These are phyloP conservation scores for Drosophila pegasa DNA, from an alignment of 2,888 invertebrate genomes.

Conservation along the genomic window DNA sequence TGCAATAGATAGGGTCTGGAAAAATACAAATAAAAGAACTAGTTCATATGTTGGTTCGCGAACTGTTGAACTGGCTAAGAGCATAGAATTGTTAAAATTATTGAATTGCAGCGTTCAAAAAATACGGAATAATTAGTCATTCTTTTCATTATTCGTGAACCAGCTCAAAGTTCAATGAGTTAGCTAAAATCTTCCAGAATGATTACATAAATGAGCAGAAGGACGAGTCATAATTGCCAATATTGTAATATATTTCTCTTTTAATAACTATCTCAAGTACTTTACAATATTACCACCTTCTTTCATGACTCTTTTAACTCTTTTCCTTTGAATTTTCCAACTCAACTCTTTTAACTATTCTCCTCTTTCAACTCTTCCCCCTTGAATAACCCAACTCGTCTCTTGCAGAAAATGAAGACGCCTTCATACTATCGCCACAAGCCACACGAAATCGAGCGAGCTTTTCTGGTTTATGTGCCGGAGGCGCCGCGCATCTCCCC, in stretches of 20 bases:
- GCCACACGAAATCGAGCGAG: slow-evolving; percentile 91
- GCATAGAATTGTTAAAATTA: too few species aligned
- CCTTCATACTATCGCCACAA: slow-evolving; percentile 92
- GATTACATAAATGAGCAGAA: too few species aligned
- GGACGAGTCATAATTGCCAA: background rate
- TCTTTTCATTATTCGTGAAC: too few species aligned
- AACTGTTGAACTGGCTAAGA: too few species aligned
- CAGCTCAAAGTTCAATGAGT: too few species aligned
- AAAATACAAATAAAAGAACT: too few species aligned
- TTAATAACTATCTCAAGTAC: background rate
- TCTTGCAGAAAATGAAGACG: slow-evolving; percentile 91
- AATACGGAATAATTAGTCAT: too few species aligned
- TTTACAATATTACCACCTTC: background rate
- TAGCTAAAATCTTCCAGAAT: too few species aligned
- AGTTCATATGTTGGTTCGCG: too few species aligned
- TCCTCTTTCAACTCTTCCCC: background rate
- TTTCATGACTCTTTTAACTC: background rate
- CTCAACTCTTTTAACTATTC: too few species aligned
- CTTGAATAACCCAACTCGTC: background rate
- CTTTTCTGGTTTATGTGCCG: slow-evolving; percentile 89
- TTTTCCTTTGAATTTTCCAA: background rate
- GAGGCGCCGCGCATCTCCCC: slow-evolving; percentile 93
- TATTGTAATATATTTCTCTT: background rate
- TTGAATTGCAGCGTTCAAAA: too few species aligned
- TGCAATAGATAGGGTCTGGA: too few species aligned